Base-by-base conservation (phyloP, 1,140 invertebrate species). In the Phthorimaea operculella region DNA sequence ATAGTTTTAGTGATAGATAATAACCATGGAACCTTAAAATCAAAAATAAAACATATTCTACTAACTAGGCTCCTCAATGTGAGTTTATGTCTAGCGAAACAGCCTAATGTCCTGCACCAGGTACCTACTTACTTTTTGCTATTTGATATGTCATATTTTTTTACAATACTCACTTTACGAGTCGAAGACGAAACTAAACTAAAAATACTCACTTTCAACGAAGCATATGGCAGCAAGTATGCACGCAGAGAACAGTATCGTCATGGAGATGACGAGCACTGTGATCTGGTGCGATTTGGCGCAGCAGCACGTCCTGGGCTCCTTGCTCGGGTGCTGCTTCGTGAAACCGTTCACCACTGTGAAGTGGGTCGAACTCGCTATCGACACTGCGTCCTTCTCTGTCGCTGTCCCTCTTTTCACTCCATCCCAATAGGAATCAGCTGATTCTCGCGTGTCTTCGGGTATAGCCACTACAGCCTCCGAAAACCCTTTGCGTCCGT, bases 321-420 rank as follows among this genome's bases (percentile, higher is more conserved):
- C 82, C 58, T 85, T 85, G 45, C 64, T 75, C 12, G 72, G 51
- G 9, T 80, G 69, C 45, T 90, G 89, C 79, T 90, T 90, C 36
- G 90, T 90, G 67, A 93, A 90, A 12, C 92, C 91, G 72, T 94
- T 93, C 47, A 94, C 90, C 42, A 94, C 92, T 5, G 93, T 95
- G 73, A 94, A 95, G 79, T 95, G 92, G 54, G 92, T 94, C 55
- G 92, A 94, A 76, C 92, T 94, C 28, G 92, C 92, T 55, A 93
- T 86, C n/a, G 92, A 94, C 16, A 87, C 87, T 34, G 88, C 88
- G 66, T 93, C 92, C 64, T 84, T 84, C 63, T 76, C 79, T 44
- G 72, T 62, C n/a, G 70, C 67, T 3, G 79, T 77, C 0, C 80
- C 79, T 16, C 85, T 63, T 59, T 84, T 87, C 5, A 87, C 84